Evolutionary conservation across 2,113 vertebrate genomes (phyloP).

Genomic region (Urocolius indicus): DNA sequence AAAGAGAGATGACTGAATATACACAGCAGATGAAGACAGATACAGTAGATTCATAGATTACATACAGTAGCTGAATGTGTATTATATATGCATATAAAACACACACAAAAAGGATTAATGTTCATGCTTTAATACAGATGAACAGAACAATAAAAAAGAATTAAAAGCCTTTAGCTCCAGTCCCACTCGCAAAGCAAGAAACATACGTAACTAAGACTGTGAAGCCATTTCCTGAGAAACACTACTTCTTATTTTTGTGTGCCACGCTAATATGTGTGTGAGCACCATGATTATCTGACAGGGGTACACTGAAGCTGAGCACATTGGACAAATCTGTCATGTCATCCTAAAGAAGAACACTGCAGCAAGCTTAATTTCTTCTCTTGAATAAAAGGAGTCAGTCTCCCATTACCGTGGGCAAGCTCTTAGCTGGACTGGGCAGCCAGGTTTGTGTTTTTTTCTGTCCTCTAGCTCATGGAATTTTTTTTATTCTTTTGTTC

Average conservation of each 20-base stretch:
- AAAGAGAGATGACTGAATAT: not conserved
- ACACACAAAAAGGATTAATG: not conserved
- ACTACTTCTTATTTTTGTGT: not conserved
- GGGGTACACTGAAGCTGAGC: not conserved
- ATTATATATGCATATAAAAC: not conserved
- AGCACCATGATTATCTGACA: not conserved
- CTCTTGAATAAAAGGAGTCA: not conserved
- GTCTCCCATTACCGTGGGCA: not conserved
- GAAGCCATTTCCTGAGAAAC: not conserved
- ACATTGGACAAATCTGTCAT: not conserved
- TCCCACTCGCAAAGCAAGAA: not conserved
- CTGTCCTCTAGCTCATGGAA: not conserved
- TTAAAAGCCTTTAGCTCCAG: not conserved
- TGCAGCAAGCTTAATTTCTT: not conserved
- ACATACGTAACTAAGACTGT: not conserved
- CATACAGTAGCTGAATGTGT: not conserved
- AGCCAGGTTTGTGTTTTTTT: not conserved
- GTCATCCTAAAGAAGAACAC: not conserved
- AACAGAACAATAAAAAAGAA: not conserved
- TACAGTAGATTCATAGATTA: not conserved
- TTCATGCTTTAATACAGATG: not conserved
- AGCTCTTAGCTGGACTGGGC: not conserved
- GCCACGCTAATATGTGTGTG: not conserved
- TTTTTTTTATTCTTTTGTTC: not conserved
- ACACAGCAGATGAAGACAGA: not conserved